Conservation (phyloP, 1,140 invertebrate species). For the Ectropis grisescens region DNA sequence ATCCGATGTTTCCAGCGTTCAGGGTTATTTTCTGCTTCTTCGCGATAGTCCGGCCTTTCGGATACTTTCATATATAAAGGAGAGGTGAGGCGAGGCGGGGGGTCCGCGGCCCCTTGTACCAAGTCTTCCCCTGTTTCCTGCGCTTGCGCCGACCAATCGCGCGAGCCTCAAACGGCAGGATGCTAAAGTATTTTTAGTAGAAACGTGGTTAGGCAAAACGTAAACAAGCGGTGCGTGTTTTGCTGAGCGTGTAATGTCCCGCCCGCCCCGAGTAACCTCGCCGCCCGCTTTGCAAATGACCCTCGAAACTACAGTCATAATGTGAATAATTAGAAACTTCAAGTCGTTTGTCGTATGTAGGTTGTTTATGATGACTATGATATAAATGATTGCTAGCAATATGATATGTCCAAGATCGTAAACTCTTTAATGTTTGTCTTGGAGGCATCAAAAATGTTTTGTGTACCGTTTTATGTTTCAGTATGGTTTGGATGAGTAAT, state of each 20-base stretch:
- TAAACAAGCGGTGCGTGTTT: constrained; percentile 48
- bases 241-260: constrained; percentile 24
- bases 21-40: constrained; percentile 65
- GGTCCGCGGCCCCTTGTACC: constrained; percentile 18
- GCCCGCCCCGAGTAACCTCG: constrained; percentile 22
- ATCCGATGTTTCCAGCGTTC: constrained; percentile 54
- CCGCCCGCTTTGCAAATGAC: constrained; percentile 10
- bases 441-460: too few species aligned
- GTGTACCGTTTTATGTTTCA: too few species aligned
- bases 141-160: constrained; percentile 47
- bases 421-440: too few species aligned
- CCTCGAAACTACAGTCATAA: constrained; percentile 8
- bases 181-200: constrained; percentile 62
- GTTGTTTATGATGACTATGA: constrained; percentile 10
- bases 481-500: too few species aligned
- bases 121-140: constrained; percentile 47
- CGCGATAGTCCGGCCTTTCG: constrained; percentile 41
- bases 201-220: constrained; percentile 62
- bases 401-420: constrained; percentile 3
- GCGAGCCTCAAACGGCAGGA: constrained; percentile 63
- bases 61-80: constrained; percentile 52
- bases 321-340: constrained; percentile 20
- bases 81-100: constrained; percentile 19
- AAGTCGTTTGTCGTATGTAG: constrained; percentile 16
- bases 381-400: constrained; percentile 4